Evolutionary conservation across 2,888 invertebrate species (phyloP).

Genomic region (Dolichopus griseipennis): DNA sequence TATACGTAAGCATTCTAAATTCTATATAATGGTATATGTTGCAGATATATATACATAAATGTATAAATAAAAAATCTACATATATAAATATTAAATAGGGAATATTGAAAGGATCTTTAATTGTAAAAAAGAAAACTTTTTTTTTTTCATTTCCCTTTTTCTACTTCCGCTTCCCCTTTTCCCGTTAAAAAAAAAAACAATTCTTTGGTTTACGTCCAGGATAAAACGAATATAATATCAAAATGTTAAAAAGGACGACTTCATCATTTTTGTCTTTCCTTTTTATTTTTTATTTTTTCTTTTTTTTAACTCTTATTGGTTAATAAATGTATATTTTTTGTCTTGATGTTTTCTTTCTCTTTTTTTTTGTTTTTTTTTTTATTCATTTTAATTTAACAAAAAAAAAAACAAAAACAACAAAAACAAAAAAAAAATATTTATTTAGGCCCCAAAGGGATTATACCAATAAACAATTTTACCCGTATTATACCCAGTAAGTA

Average conservation of each 20-base stretch:
- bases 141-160: too few relatives aligned
- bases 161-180: too few relatives aligned
- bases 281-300: not conserved
- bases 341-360: too few relatives aligned
- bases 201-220: not conserved
- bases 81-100: too few relatives aligned
- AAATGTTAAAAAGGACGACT: slow-evolving; percentile 1
- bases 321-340: not conserved
- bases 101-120: too few relatives aligned
- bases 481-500: not conserved
- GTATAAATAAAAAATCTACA: too few relatives aligned
- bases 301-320: not conserved
- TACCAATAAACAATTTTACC: slow-evolving; percentile 6
- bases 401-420: too few relatives aligned
- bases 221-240: not conserved
- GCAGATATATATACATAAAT: too few relatives aligned
- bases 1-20: too few relatives aligned
- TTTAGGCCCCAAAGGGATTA: not conserved
- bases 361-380: not conserved
- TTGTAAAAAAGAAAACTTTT: too few relatives aligned
- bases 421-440: not conserved
- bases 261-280: slow-evolving; percentile 1
- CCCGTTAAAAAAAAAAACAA: not conserved
- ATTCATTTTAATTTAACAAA: too few relatives aligned
- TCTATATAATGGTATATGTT: too few relatives aligned